These are phyloP conservation scores for Bombus fervidus DNA, from an alignment of 1,140 invertebrate genomes.

Conservation along the genomic window DNA sequence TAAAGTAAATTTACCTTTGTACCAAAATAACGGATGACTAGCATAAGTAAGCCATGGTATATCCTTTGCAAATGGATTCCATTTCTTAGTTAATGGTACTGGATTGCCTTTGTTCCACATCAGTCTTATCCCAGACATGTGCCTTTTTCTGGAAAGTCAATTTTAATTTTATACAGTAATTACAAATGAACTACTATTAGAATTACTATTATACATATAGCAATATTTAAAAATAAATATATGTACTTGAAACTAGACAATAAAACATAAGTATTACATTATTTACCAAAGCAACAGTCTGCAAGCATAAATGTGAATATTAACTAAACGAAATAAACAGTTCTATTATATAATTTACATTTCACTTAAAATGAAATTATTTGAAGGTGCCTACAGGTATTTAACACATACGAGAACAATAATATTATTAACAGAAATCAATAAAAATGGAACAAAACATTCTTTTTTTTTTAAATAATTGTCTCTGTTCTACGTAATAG, in stretches of 20 bases:
- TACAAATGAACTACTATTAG: neutral
- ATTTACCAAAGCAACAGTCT: neutral
- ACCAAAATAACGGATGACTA: slow-evolving; percentile 91
- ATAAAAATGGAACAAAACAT: slow-evolving; percentile 8
- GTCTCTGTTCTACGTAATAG: neutral
- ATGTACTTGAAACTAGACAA: neutral
- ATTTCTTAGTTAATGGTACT: slow-evolving; percentile 87
- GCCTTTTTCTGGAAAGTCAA: slow-evolving; percentile 83
- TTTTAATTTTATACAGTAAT: neutral
- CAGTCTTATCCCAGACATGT: slow-evolving; percentile 88
- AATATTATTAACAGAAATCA: neutral
- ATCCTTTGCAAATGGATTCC: slow-evolving; percentile 92
- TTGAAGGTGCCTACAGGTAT: neutral
- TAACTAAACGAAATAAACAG: neutral
- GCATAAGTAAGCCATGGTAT: slow-evolving; percentile 91
- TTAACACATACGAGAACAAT: neutral
- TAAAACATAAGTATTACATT: slow-evolving; percentile 1
- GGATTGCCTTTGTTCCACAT: slow-evolving; percentile 90
- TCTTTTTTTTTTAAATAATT: neutral
- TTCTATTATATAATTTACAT: neutral
- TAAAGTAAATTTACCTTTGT: slow-evolving; percentile 85
- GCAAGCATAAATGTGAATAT: slow-evolving; percentile 17
- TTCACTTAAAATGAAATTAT: slow-evolving; percentile 9
- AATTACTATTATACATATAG: neutral
- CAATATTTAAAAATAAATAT: neutral